Percentiles rank a stretch among this genome's conserved stretches.
These are phyloP conservation scores for Aphelenchoides besseyi DNA, from an alignment of 1,140 invertebrate genomes.

Conservation along the genomic window DNA sequence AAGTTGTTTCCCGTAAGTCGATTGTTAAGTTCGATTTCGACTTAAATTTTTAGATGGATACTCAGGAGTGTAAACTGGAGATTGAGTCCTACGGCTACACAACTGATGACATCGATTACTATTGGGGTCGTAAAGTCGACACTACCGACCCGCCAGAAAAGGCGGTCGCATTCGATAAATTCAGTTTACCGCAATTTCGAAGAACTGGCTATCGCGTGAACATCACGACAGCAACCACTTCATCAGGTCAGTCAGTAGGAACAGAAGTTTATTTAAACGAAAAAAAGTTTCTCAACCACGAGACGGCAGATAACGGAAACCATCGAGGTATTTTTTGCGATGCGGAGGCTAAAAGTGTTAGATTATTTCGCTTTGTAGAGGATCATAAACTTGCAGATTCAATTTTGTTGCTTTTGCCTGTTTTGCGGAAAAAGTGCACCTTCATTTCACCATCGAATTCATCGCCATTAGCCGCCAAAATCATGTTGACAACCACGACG, in stretches of 20 bases:
- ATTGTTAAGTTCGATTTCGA: neutral
- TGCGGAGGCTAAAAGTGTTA: no score
- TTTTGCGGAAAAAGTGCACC: no score
- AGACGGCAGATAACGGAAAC: no score
- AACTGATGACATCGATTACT: constrained; percentile 43
- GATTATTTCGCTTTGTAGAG: no score
- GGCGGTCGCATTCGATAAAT: constrained; percentile 52
- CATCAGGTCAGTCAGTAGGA: constrained; percentile 51
- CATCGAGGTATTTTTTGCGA: no score
- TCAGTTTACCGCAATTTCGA: constrained; percentile 56
- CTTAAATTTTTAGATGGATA: constrained; percentile 33
- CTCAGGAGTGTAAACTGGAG: constrained; percentile 64
- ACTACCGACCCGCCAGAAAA: constrained; percentile 13
- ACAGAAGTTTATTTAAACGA: neutral
- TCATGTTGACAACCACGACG: no score
- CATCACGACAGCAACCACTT: constrained; percentile 51
- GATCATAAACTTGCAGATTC: no score
- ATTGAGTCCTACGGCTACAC: constrained; percentile 63
- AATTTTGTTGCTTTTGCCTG: no score
- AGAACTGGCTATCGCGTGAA: constrained; percentile 56
- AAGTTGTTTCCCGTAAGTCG: constrained; percentile 76
- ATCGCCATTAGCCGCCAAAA: no score
- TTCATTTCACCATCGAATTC: no score
- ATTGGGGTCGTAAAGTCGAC: constrained; percentile 25
- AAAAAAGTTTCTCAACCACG: no score